Conservation (phyloP, 2,797 vertebrate species). For the Alfaro cultratus region DNA sequence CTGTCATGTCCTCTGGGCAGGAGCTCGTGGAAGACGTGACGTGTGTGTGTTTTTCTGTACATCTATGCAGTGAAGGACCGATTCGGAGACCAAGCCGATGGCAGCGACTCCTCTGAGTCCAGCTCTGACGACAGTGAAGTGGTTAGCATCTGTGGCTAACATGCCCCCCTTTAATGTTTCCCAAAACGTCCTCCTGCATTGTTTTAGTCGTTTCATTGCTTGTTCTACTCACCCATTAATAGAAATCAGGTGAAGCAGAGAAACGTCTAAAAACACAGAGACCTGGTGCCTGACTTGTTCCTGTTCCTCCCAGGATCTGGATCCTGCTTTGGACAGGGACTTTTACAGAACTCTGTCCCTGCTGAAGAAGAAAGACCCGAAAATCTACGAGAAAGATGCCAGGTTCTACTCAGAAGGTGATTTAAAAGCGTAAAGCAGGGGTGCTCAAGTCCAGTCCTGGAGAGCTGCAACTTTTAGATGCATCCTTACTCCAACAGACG, state of each 20-base stretch:
- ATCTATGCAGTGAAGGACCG: slow-evolving; percentile 87
- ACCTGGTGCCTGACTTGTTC: not conserved
- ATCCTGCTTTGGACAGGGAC: slow-evolving; percentile 85
- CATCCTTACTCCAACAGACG: too few relatives aligned
- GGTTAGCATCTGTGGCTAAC: slow-evolving; percentile 59
- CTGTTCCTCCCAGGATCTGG: slow-evolving; percentile 78
- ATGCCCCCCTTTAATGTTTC: not conserved
- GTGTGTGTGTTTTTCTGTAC: slow-evolving; percentile 12
- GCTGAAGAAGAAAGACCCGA: slow-evolving; percentile 90
- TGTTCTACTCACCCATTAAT: not conserved
- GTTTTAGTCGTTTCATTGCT: not conserved
- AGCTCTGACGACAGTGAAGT: slow-evolving; percentile 84
- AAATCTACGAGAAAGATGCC: slow-evolving; percentile 86
- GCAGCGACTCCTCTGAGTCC: slow-evolving; percentile 80
- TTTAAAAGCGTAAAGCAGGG: too few relatives aligned
- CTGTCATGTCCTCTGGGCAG: too few relatives aligned
- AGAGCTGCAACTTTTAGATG: too few relatives aligned
- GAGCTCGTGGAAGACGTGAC: not conserved
- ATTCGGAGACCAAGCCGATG: slow-evolving; percentile 79
- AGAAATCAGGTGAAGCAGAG: too few relatives aligned
- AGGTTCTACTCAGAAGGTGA: slow-evolving; percentile 84
- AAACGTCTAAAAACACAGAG: not conserved
- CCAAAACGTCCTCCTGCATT: too few relatives aligned
- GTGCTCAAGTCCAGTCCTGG: too few relatives aligned
- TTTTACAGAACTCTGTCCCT: slow-evolving; percentile 91